These are phyloP conservation scores for Poeciliopsis paucimaculata DNA, from an alignment of 2,797 vertebrate genomes.

Conservation along the genomic window DNA sequence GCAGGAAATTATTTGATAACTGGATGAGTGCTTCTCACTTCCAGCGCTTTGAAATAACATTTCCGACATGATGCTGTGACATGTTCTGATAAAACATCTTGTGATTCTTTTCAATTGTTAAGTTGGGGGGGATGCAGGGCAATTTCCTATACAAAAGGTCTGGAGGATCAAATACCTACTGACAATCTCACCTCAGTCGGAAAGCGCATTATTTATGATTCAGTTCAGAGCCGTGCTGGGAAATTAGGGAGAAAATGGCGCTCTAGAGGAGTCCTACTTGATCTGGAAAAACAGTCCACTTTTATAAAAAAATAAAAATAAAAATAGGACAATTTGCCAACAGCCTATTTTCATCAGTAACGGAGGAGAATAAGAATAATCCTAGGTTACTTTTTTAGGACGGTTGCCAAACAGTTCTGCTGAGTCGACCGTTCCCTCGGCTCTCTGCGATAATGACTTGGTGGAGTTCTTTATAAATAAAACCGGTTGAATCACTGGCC, in stretches of 20 bases:
- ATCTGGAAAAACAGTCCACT: neutral
- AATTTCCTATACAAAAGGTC: neutral
- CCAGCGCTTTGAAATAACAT: conserved; percentile 15
- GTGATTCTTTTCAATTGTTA: conserved; percentile 16
- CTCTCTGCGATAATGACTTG: neutral
- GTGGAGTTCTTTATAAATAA: neutral
- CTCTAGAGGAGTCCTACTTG: neutral
- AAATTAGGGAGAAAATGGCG: neutral
- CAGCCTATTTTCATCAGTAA: neutral
- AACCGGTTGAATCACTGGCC: neutral
- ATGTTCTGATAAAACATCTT: conserved; percentile 12
- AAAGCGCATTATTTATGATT: conserved; percentile 22
- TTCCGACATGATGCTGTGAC: neutral
- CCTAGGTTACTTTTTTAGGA: neutral
- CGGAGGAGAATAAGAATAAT: neutral
- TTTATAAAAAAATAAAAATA: neutral
- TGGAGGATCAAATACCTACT: conserved; percentile 34
- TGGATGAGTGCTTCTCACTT: neutral
- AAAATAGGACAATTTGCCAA: neutral
- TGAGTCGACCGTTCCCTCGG: neutral
- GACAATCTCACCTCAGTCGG: conserved; percentile 7
- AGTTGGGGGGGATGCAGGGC: neutral
- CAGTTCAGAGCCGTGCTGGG: neutral
- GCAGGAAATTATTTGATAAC: neutral
- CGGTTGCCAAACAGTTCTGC: neutral